Evolutionary conservation across 2,797 vertebrate species (phyloP), one percentile per base, ranked within the genome.

Genomic region (Notolepis coatsorum): DNA sequence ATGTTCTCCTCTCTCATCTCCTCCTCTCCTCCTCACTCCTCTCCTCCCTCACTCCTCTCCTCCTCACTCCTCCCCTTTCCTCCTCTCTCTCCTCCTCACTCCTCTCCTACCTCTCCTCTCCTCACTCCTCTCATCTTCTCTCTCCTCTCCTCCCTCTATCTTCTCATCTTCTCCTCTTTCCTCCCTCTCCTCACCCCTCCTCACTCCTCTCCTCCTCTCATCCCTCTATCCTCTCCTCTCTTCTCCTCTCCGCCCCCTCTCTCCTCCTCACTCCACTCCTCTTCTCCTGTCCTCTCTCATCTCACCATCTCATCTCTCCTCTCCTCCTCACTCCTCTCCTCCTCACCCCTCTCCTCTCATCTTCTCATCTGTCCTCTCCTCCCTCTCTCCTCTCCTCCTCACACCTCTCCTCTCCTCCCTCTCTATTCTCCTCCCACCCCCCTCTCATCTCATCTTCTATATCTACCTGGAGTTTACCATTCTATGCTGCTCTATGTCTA

Each of bases 281-380:
- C n/a, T 41, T 39, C 38, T 45, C 24, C 23, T 42, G n/a, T 17
- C 51, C 59, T 49, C 51, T 68, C 56, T 28, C 46, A 27, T 37
- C 35, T 4, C 35, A 10, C 15, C 35, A 10, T 37, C 6, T 12
- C 15, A n/a, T 37, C 35, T 37, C 35, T 12, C 12, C 15, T 37
- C 15, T 37, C 12, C 12, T 4, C 35, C 35, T n/a, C n/a, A n/a
- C 33, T 35, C 5, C 39, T 18, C 13, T 46, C 17, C 43, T 30
- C n/a, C 3, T 1, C 7, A 42, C 20, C 28, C 9, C 30, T 43
- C 8, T 35, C 3, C 46, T 42, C 9, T 7, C n/a, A 35, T 39
- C 38, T 45, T 20, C 23, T 42, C 13, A n/a, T n/a, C n/a, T n/a
- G n/a, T n/a, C n/a, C 35, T 39, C 38, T 45, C 24, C 23, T 42